phyloP scores from a whole-genome alignment of 1,140 invertebrate species.

The Pemphigus obesinymphae region DNA sequence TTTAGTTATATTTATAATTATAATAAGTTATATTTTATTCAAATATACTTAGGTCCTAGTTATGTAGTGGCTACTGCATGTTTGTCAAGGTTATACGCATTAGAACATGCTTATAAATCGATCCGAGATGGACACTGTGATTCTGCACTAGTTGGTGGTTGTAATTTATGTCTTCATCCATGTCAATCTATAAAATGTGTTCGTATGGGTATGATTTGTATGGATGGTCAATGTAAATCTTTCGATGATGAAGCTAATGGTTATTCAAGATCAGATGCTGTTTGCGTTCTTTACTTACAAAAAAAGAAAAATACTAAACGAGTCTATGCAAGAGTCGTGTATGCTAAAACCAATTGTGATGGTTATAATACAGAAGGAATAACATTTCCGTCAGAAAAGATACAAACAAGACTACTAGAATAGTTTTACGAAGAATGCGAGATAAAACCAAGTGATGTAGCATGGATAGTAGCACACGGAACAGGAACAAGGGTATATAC shows the following conservation, averaged over 20 bases:
- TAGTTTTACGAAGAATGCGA: conserved; percentile 84
- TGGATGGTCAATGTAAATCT: conserved; percentile 79
- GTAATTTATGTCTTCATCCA: conserved; percentile 80
- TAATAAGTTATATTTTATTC: background rate
- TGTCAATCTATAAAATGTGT: conserved; percentile 76
- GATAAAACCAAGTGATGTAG: conserved; percentile 64
- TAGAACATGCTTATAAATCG: conserved; percentile 75
- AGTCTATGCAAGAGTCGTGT: conserved; percentile 66
- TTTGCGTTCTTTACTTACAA: conserved; percentile 76
- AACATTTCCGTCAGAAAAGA: conserved; percentile 79
- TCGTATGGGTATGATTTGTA: conserved; percentile 70
- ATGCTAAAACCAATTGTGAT: conserved; percentile 76
- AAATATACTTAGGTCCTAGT: conserved; percentile 61
- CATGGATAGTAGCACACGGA: conserved; percentile 88
- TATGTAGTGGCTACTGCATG: conserved; percentile 84
- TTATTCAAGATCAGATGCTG: conserved; percentile 71
- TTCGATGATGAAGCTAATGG: conserved; percentile 78
- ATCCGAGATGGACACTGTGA: conserved; percentile 76
- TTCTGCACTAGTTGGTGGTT: conserved; percentile 78
- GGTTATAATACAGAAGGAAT: conserved; percentile 86
- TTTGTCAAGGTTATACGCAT: conserved; percentile 78
- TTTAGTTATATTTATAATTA: background rate
- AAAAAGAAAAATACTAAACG: conserved; percentile 71
- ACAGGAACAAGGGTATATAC: conserved; percentile 57
- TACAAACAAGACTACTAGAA: conserved; percentile 71